A percentile compares a stretch with the other conserved stretches of the same genome.
Conservation (phyloP, 92 coral and sea anemone genomes). For the Porites divaricata region DNA sequence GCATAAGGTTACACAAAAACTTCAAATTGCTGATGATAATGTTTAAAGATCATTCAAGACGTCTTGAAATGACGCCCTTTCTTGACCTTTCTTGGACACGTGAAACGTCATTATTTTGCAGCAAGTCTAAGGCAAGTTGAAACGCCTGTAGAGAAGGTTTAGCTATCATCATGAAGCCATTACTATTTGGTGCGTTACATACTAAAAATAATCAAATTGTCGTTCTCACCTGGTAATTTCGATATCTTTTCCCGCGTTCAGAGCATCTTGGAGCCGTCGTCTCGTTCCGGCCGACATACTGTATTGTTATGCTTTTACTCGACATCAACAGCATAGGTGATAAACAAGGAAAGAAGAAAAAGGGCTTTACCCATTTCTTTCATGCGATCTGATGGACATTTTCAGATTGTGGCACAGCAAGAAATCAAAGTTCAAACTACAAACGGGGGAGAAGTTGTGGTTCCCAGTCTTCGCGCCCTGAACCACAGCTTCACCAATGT, state of each 20-base stretch:
- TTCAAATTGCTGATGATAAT: background rate
- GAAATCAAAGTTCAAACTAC: slow-evolving; percentile 15
- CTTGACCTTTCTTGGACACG: too few relatives aligned
- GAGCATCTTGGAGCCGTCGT: slow-evolving; percentile 89
- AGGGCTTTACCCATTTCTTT: background rate
- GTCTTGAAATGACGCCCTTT: too few relatives aligned
- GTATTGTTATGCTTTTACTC: background rate
- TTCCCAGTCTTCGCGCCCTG: slow-evolving; percentile 1
- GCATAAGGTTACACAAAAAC: background rate
- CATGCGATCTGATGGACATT: background rate
- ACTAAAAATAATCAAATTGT: too few relatives aligned
- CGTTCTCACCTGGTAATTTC: slow-evolving; percentile 46
- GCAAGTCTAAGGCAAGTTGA: too few relatives aligned
- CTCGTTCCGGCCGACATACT: slow-evolving; percentile 93
- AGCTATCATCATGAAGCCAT: background rate
- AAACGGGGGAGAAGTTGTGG: background rate
- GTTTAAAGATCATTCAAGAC: background rate
- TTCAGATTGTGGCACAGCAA: background rate
- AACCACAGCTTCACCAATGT: background rate
- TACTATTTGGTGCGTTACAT: background rate
- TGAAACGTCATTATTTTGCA: too few relatives aligned
- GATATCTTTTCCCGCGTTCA: slow-evolving; percentile 89
- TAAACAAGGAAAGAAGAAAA: background rate
- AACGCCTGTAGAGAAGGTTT: too few relatives aligned
- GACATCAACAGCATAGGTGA: background rate